Base-by-base conservation (phyloP, 2,888 invertebrate genomes). In the Campoplex capitator region DNA sequence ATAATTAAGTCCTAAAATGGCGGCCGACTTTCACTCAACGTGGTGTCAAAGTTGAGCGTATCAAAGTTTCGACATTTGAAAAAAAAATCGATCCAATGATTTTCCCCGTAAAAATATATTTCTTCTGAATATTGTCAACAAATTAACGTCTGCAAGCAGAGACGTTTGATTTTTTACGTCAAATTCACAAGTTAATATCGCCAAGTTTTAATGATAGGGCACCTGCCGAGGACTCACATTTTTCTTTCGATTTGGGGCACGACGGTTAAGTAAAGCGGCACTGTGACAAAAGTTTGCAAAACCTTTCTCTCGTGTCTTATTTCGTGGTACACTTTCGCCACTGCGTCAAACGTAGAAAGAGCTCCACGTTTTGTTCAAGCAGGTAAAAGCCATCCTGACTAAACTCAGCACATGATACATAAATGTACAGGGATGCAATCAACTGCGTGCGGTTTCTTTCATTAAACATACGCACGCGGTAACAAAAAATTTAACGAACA, bases 391-490 rank as follows among this genome's bases (percentile, higher is more conserved):
- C 48, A 45, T 68, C 18, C 54, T 3, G 18, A 54, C 35, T 38
- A 56, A 35, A 18, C 48, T 35, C 45, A 71, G 28, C 7, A 32
- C 16, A 7, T 32, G 13, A 71, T 32, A 51, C 28, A 28, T 48
- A 16, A 16, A 18, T 48, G 9, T 9, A 35, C 45, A 35, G 71
- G 23, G 23, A 45, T 67, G 79, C 76, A 73, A 87, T 77, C 81
- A 88, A 79, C 84, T 85, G 86, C 83, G 91, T 90, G 58, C 62
- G 89, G 88, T 91, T 91, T 89, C 89, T 89, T 90, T 91, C 88
- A 88, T 90, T 89, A 88, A 89, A 87, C 83, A 84, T 76, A 84
- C 76, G 80, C 58, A 70, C 85, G 76, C 83, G 71, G 79, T 76
- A 56, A 71, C 42, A 56, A 58, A 35, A 58, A n/a, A 38, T 77